Evolutionary conservation across 1,140 invertebrate genomes (phyloP), one percentile per base, ranked within the genome.

Genomic region (Melipona quadrifasciata): DNA sequence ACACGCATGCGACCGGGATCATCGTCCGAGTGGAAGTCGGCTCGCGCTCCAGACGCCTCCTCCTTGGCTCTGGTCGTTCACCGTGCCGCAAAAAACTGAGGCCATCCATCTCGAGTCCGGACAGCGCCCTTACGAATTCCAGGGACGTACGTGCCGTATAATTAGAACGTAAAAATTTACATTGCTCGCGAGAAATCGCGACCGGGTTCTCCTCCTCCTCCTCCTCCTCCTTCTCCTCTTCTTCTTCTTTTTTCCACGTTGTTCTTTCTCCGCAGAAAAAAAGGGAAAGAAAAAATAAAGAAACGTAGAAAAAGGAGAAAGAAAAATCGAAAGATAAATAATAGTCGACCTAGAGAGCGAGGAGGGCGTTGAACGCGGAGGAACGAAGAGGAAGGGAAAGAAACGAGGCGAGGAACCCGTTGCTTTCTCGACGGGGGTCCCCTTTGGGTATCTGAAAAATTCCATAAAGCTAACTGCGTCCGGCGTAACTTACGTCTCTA

Each of bases 131-230:
- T 92, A 93, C 91, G 86, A 91, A 93, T 93, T 93, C 91, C 91
- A 93, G 88, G 91, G 90, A 90, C 91, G 91, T 91, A 90, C 90
- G 90, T 89, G 88, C 91, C 89, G 90, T 93, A 93, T 93, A 92
- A 93, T 93, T 93, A 92, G 91, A 93, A 93, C 91, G 91, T 92
- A 92, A 93, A 92, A 93, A 90, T 92, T 91, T 92, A 91, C 89
- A 92, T 90, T 86, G 90, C 88, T 86, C 82, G 87, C 85, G 86
- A 86, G 86, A 75, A 84, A 64, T 70, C 75, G 53, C 80, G 80
- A 71, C 31, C 58, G 47, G 74, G 53, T 68, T 64, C 72, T 57
- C 55, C 77, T 85, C 82, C 65, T 51, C 24, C 39, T 39, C 39
- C 39, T 39, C 39, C 6, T 39, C 6, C 39, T 6, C 39, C 39